phyloP scores from a whole-genome alignment of 2,113 vertebrate species.

The Calonectris borealis region DNA sequence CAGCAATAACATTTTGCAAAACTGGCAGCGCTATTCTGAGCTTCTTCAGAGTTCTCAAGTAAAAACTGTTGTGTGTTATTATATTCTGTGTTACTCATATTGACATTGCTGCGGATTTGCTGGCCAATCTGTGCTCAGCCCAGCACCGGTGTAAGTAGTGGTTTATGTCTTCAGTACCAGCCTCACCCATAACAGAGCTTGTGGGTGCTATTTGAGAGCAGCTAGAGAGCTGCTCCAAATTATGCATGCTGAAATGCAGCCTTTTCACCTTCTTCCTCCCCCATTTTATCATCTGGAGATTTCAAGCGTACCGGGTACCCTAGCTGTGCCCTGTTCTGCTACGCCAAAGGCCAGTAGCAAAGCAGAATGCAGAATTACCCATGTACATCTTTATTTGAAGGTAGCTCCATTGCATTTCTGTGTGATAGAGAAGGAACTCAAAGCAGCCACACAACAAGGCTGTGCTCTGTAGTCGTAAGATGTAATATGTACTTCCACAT shows the following conservation, averaged over 20 bases:
- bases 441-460: background rate
- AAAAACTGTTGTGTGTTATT: background rate
- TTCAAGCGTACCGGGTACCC: background rate
- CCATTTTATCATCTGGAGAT: background rate
- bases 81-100: background rate
- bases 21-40: background rate
- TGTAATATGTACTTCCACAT: background rate
- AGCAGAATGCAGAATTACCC: background rate
- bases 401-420: background rate
- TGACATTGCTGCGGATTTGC: background rate
- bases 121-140: background rate
- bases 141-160: background rate
- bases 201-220: background rate
- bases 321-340: background rate
- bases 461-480: background rate
- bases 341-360: background rate
- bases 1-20: background rate
- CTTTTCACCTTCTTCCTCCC: background rate
- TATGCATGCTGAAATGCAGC: background rate
- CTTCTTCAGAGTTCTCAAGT: background rate
- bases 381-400: background rate
- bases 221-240: background rate
- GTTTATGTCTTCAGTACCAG: background rate
- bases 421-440: background rate
- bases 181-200: background rate